Evolutionary conservation across 2,113 vertebrate genomes (phyloP), one percentile per base, ranked within the genome.

Genomic region (Poicephalus meyeri): DNA sequence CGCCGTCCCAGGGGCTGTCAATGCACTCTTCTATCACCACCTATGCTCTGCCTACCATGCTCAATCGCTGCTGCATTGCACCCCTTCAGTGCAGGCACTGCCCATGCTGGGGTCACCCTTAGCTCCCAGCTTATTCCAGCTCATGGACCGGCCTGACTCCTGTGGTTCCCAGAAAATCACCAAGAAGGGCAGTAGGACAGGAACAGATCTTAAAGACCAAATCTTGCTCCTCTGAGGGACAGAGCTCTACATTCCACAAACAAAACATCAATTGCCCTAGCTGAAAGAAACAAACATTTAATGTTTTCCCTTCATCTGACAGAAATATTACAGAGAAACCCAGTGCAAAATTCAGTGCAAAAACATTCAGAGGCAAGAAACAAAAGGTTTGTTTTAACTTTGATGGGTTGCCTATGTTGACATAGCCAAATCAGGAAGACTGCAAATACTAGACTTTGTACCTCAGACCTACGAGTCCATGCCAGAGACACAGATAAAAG

Each of bases 51-150:
- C 19, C 66, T 10, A n/a, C 7, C 29, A 6, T 13, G 10, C 24
- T 46, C 10, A 46, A 0, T 55, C 9, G 29, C 33, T 64, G 47
- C 10, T 49, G 23, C 20, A 33, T 15, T 11, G 9, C 26, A 55
- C 1, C 1, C 2, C 13, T 42, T 28, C 4, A 4, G 21, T 5
- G 3, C 16, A 16, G 13, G 6, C 18, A 24, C 11, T 64, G 13
- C 25, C n/a, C 5, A 12, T 28, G 11, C 33, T 52, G 15, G 7
- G 7, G 11, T 66, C 39, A 78, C 6, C 37, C 17, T 39, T 18
- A 53, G 20, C 15, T 47, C 33, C n/a, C 10, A 33, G 26, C 18
- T 83, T 39, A 28, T 24, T 13, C 8, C 11, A 77, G 0, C 15
- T 50, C 13, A 17, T 17, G n/a, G 19, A 79, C 20, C 18, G 80